These are phyloP conservation scores for Rhinophrynus dorsalis DNA, from an alignment of 2,797 vertebrate genomes.

Conservation along the genomic window DNA sequence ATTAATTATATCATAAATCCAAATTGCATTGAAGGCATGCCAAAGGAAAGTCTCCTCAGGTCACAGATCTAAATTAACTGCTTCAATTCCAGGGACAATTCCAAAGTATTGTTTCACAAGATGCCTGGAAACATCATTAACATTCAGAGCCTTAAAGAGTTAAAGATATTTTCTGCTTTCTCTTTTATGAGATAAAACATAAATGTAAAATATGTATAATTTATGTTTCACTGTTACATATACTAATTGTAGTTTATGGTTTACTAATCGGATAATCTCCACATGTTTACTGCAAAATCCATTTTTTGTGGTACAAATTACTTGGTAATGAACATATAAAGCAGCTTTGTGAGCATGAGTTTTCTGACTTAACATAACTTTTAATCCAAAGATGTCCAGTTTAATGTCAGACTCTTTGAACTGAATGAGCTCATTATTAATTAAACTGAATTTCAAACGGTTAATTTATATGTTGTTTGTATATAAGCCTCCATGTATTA, in stretches of 20 bases:
- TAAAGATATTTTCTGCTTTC: background rate
- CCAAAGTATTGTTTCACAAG: too few relatives aligned
- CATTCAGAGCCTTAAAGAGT: too few relatives aligned
- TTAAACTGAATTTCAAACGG: background rate
- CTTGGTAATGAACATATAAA: background rate
- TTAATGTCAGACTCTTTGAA: background rate
- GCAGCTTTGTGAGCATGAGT: background rate
- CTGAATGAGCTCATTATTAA: background rate
- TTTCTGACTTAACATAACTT: background rate
- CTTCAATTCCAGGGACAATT: too few relatives aligned
- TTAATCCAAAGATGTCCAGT: background rate
- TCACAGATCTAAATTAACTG: conserved; percentile 10
- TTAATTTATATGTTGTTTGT: background rate
- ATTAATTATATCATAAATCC: too few relatives aligned
- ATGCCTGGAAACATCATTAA: too few relatives aligned
- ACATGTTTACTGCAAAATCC: background rate
- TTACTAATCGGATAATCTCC: conserved; percentile 4
- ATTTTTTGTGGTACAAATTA: background rate
- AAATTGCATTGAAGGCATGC: background rate
- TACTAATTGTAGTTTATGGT: conserved; percentile 10
- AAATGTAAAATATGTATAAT: background rate
- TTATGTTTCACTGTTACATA: background rate
- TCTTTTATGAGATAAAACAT: conserved; percentile 7
- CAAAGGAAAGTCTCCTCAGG: background rate
- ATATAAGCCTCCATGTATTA: background rate